phyloP scores from a whole-genome alignment of 1,140 invertebrate genomes.

The Orius laevigatus region DNA sequence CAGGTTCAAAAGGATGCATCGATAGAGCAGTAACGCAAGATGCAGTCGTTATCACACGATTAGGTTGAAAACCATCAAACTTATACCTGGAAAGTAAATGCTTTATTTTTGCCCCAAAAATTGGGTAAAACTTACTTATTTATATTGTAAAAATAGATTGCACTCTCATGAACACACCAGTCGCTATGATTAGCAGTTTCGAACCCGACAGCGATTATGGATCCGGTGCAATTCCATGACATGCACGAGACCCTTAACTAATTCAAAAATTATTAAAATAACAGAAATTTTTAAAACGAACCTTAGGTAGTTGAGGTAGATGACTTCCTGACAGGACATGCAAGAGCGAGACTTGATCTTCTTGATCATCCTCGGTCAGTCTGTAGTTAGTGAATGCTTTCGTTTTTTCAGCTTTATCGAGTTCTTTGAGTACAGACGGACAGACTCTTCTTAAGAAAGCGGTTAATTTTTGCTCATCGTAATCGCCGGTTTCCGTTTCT shows the following conservation, averaged over 20 bases:
- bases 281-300: too few relatives aligned
- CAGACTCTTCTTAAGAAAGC: slow-evolving; percentile 8
- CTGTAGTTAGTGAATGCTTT: slow-evolving; percentile 12
- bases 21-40: slow-evolving; percentile 11
- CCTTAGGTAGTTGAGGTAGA: slow-evolving; percentile 2
- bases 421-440: slow-evolving; percentile 8
- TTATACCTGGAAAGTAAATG: slow-evolving; percentile 6
- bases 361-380: not conserved
- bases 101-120: not conserved
- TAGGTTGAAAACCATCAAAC: slow-evolving; percentile 9
- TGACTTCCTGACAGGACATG: slow-evolving; percentile 1
- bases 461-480: slow-evolving; percentile 10
- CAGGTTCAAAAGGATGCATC: slow-evolving; percentile 15
- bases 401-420: slow-evolving; percentile 12
- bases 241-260: slow-evolving; percentile 12
- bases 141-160: slow-evolving; percentile 15
- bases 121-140: slow-evolving; percentile 10
- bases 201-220: slow-evolving; percentile 11
- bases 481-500: not conserved
- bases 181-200: slow-evolving; percentile 3
- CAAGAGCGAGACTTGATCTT: not conserved
- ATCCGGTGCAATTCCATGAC: slow-evolving; percentile 16
- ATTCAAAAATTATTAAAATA: not conserved
- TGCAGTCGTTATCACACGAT: not conserved
- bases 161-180: slow-evolving; percentile 14